Evolutionary conservation across 2,113 vertebrate species (phyloP).

Genomic region (Sula dactylatra): DNA sequence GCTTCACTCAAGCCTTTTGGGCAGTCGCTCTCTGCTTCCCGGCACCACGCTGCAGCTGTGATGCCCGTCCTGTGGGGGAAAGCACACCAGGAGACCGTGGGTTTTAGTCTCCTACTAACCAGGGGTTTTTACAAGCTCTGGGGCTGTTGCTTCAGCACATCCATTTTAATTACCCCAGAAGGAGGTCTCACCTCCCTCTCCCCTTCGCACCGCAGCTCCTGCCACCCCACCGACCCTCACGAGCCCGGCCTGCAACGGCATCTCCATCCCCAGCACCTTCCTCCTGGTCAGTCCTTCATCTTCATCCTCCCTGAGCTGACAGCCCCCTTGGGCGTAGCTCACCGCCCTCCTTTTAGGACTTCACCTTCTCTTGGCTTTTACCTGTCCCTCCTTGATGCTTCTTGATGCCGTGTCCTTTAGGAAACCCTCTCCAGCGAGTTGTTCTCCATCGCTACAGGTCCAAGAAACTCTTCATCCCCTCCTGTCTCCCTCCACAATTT

Average conservation of each 20-base stretch:
- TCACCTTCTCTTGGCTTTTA: not conserved
- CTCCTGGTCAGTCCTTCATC: not conserved
- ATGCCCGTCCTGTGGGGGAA: fast-evolving
- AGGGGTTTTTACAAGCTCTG: not conserved
- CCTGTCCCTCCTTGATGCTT: not conserved
- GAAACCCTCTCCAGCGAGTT: not conserved
- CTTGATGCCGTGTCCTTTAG: not conserved
- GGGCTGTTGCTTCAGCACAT: not conserved
- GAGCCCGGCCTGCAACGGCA: not conserved
- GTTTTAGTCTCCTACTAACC: fast-evolving
- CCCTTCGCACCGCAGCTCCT: not conserved
- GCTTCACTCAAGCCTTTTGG: not conserved
- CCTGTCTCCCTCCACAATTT: not conserved
- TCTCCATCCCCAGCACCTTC: not conserved
- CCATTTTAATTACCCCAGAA: not conserved
- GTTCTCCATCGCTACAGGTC: not conserved
- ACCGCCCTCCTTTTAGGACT: not conserved
- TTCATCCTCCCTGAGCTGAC: not conserved
- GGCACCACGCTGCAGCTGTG: not conserved
- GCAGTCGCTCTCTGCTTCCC: fast-evolving
- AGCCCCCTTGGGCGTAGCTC: not conserved
- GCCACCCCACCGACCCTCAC: not conserved
- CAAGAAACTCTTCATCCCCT: not conserved
- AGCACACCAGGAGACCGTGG: not conserved
- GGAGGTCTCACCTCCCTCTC: not conserved